A percentile compares a stretch with the other conserved stretches of the same genome.
phyloP scores from a whole-genome alignment of 2,888 invertebrate species.

The Agrochola circellaris region DNA sequence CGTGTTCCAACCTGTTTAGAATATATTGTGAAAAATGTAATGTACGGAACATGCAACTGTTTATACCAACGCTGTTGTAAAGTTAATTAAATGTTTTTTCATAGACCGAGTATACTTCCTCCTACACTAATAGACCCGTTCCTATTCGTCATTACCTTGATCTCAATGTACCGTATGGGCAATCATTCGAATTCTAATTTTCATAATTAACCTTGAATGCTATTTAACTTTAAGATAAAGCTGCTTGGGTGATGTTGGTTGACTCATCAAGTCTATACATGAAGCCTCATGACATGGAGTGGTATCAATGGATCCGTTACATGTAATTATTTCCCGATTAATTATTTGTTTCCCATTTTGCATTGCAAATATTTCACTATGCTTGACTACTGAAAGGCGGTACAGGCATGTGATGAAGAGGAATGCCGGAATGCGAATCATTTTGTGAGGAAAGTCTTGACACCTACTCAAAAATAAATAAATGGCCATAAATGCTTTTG shows the following conservation, averaged over 20 bases:
- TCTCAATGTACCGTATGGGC: slow-evolving; percentile 4
- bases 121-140: slow-evolving; percentile 5
- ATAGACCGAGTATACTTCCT: slow-evolving; percentile 56
- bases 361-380: neutral
- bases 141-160: slow-evolving; percentile 24
- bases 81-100: slow-evolving; percentile 85
- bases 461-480: no score
- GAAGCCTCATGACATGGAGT: neutral
- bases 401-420: neutral
- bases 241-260: neutral
- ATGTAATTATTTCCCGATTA: neutral
- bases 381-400: neutral
- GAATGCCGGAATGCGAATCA: neutral
- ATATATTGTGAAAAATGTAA: slow-evolving; percentile 51
- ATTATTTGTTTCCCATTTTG: neutral
- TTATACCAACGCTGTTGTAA: slow-evolving; percentile 84
- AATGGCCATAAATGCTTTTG: neutral
- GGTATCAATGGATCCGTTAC: neutral
- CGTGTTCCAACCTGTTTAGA: slow-evolving; percentile 56
- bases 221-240: slow-evolving; percentile 18
- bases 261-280: neutral
- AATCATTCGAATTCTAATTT: slow-evolving; percentile 9
- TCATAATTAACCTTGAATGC: slow-evolving; percentile 30
- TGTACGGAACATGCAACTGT: slow-evolving; percentile 67
- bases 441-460: neutral